Conservation (phyloP, 2,888 invertebrate genomes). For the Scotopteryx bipunctaria region DNA sequence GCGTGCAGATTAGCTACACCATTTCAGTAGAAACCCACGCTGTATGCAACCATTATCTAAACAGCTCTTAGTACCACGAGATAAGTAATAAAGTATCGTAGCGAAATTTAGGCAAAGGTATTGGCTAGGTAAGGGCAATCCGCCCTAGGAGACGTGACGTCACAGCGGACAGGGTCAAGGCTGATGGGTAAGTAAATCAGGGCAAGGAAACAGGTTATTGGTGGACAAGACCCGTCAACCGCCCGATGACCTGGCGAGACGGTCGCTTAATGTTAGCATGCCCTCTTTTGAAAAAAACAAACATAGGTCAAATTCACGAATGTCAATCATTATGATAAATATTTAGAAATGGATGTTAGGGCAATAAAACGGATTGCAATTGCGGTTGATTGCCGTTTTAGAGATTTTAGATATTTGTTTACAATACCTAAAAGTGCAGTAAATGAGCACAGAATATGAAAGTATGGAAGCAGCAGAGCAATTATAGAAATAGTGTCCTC, state of each 20-base stretch:
- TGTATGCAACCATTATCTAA: neutral
- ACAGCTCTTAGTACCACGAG: neutral
- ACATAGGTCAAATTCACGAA: neutral
- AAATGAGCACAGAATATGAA: neutral
- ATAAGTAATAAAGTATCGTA: conserved; percentile 6
- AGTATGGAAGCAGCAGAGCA: neutral
- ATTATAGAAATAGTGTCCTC: conserved; percentile 15
- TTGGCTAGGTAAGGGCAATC: conserved; percentile 5
- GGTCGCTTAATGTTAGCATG: neutral
- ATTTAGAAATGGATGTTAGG: neutral
- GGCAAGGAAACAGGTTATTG: neutral
- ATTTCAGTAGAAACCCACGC: conserved; percentile 8
- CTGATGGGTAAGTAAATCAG: conserved; percentile 5
- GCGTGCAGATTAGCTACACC: conserved; percentile 4
- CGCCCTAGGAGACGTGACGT: conserved; percentile 15
- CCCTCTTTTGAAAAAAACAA: too few species aligned
- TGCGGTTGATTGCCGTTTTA: too few species aligned
- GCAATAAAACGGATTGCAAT: neutral
- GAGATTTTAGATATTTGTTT: too few species aligned
- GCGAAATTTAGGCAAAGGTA: neutral
- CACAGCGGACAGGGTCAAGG: conserved; percentile 9
- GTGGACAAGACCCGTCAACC: conserved; percentile 2
- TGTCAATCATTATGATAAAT: neutral
- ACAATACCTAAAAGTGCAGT: neutral
- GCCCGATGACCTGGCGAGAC: neutral